Conservation (phyloP, 1,140 invertebrate genomes). For the Cryptotermes secundus region DNA sequence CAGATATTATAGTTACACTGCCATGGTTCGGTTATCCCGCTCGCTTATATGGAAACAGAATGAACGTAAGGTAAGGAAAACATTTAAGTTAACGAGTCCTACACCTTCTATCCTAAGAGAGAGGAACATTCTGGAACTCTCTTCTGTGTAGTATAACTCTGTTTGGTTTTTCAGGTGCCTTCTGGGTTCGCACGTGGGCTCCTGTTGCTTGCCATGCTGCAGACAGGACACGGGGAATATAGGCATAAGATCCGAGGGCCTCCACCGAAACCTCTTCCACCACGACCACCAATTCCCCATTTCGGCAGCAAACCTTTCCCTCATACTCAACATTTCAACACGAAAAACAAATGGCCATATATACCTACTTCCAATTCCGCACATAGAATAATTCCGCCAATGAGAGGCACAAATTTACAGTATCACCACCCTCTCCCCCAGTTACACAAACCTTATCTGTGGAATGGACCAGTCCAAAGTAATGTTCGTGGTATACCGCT, state of each 20-base stretch:
- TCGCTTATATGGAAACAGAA: no score
- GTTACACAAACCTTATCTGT: neutral
- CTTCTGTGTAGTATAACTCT: no score
- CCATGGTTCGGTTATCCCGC: no score
- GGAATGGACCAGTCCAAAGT: neutral
- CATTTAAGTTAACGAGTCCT: no score
- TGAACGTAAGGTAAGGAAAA: no score
- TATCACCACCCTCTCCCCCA: neutral
- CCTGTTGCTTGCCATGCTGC: neutral
- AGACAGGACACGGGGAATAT: neutral
- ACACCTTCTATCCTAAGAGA: no score
- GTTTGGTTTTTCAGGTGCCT: neutral
- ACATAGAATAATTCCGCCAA: neutral
- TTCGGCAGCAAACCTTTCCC: neutral
- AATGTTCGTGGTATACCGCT: neutral
- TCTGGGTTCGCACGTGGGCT: neutral
- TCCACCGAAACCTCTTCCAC: neutral
- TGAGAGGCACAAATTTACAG: neutral
- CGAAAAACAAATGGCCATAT: neutral
- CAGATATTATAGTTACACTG: no score
- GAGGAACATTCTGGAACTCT: no score
- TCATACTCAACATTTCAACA: conserved; percentile 1
- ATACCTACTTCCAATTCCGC: neutral
- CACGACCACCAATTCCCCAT: neutral
- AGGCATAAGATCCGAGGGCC: conserved; percentile 22